phyloP scores from a whole-genome alignment of 2,797 vertebrate species.

The Spinibarbus caldwelli region DNA sequence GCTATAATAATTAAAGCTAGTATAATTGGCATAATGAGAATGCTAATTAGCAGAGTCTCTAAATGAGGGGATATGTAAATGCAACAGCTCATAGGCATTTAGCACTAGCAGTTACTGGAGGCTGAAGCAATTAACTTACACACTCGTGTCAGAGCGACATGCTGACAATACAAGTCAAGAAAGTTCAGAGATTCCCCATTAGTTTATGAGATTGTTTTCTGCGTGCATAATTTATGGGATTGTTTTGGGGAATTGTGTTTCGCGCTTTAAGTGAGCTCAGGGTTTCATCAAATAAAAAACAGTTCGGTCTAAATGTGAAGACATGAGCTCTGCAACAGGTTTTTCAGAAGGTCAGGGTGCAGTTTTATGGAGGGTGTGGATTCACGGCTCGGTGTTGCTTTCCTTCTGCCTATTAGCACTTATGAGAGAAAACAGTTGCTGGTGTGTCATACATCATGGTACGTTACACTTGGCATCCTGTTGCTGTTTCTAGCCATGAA shows the following conservation, averaged over 20 bases:
- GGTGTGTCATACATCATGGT: constrained; percentile 44
- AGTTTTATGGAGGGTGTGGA: background rate
- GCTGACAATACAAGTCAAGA: constrained; percentile 43
- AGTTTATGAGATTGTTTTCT: constrained; percentile 26
- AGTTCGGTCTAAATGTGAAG: background rate
- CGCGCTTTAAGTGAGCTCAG: background rate
- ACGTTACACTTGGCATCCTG: constrained; percentile 25
- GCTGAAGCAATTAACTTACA: constrained; percentile 45
- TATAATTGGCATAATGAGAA: constrained; percentile 52
- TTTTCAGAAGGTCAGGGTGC: background rate
- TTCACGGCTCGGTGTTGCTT: constrained; percentile 40
- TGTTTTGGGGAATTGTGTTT: constrained; percentile 16
- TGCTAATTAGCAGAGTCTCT: constrained; percentile 44
- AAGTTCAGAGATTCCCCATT: constrained; percentile 46
- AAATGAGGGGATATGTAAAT: constrained; percentile 51
- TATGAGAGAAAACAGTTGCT: constrained; percentile 43
- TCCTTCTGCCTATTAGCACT: constrained; percentile 50
- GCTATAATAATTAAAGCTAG: constrained; percentile 47
- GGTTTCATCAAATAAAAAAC: background rate
- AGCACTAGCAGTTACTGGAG: constrained; percentile 45
- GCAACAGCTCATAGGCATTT: constrained; percentile 46
- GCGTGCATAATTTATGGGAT: background rate
- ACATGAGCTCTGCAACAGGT: background rate
- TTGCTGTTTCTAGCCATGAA: constrained; percentile 8
- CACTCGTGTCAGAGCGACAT: constrained; percentile 33